Percentiles rank a stretch among this genome's conserved stretches.
These are phyloP conservation scores for Nomada goodeniana DNA, from an alignment of 2,888 invertebrate genomes.

Conservation along the genomic window DNA sequence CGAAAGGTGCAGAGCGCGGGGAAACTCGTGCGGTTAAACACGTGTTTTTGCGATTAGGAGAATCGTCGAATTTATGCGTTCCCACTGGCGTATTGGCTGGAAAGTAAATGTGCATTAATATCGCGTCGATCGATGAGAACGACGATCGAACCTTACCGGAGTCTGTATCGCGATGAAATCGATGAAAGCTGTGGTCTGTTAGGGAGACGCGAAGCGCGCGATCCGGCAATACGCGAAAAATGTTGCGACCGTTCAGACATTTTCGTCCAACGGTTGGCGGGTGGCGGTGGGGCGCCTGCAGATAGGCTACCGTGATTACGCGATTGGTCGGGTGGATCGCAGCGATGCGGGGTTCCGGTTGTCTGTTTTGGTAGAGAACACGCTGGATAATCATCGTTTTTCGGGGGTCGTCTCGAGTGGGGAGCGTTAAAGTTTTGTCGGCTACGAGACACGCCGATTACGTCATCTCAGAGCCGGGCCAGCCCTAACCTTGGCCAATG, in stretches of 20 bases:
- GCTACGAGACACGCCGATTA: conserved; percentile 80
- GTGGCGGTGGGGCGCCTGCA: neutral
- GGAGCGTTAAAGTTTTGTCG: conserved; percentile 78
- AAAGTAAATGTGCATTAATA: no score
- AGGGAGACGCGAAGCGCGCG: neutral
- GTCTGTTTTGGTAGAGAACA: conserved; percentile 30
- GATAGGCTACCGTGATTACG: conserved; percentile 16
- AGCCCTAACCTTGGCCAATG: conserved; percentile 80
- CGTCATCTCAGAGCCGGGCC: conserved; percentile 74
- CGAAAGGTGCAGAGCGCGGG: neutral
- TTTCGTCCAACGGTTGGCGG: neutral
- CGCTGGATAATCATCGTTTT: conserved; percentile 36
- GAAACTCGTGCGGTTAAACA: neutral
- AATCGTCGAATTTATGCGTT: neutral
- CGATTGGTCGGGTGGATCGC: conserved; percentile 11
- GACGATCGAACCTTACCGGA: no score
- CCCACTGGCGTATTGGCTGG: neutral
- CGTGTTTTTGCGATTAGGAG: no score
- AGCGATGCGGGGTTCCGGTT: conserved; percentile 24
- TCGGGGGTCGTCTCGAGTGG: conserved; percentile 35
- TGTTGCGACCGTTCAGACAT: neutral
- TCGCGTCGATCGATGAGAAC: neutral
- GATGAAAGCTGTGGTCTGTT: neutral
- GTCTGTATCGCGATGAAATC: neutral
- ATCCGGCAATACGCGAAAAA: neutral